These are phyloP conservation scores for Caenorhabditis parvicauda DNA, from an alignment of 2,888 invertebrate genomes.

Conservation along the genomic window DNA sequence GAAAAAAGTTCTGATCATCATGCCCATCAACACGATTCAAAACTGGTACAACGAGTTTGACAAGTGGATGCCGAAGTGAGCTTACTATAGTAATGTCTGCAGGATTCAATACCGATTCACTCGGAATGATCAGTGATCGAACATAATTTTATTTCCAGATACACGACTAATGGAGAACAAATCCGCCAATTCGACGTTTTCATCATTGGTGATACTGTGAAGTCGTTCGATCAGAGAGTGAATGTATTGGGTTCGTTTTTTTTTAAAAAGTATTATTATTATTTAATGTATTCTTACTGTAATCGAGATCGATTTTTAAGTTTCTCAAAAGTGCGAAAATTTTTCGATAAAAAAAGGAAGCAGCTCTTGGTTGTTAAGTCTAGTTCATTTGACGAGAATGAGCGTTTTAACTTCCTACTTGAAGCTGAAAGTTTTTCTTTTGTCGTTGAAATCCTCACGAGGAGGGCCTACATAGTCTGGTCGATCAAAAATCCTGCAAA, in stretches of 20 bases:
- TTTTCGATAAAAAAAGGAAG: no score
- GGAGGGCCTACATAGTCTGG: no score
- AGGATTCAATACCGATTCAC: neutral
- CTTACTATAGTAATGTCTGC: no score
- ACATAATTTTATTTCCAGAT: slow-evolving; percentile 3
- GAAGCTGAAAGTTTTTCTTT: no score
- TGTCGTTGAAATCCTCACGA: no score
- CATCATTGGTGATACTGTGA: slow-evolving; percentile 88
- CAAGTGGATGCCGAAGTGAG: slow-evolving; percentile 80
- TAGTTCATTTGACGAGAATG: no score
- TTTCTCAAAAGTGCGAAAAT: no score
- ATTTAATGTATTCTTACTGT: neutral
- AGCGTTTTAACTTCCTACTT: no score
- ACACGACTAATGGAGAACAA: slow-evolving; percentile 16
- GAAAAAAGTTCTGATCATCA: slow-evolving; percentile 87
- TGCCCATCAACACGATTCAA: slow-evolving; percentile 96
- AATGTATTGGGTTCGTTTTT: slow-evolving; percentile 70
- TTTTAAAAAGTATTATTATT: neutral
- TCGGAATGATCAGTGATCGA: neutral
- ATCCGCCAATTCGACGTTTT: slow-evolving; percentile 80
- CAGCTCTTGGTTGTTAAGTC: no score
- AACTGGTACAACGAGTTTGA: slow-evolving; percentile 94
- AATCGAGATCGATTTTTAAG: neutral
- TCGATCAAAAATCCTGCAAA: no score
- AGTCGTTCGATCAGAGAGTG: slow-evolving; percentile 82